phyloP scores from a whole-genome alignment of 2,797 vertebrate species.

The Esox lucius region DNA sequence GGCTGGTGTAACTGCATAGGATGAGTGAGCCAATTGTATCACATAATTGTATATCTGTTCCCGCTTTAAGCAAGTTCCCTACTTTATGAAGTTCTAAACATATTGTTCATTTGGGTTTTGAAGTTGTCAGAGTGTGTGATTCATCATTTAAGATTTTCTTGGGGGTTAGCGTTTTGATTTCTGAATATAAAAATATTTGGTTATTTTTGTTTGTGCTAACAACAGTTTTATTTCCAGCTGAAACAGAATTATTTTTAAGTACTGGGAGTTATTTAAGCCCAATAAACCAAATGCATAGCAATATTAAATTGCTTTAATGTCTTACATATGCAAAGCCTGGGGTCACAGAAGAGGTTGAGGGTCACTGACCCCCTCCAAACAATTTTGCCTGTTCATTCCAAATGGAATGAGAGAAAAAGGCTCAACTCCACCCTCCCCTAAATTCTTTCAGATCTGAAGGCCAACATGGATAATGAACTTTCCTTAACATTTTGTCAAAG shows the following conservation, averaged over 20 bases:
- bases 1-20: conserved; percentile 19
- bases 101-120: not conserved
- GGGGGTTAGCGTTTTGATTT: not conserved
- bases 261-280: conserved; percentile 5
- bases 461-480: conserved; percentile 43
- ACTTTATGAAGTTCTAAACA: not conserved
- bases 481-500: conserved; percentile 36
- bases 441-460: conserved; percentile 66
- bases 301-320: conserved; percentile 81
- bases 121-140: not conserved
- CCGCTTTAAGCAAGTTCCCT: not conserved
- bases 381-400: conserved; percentile 76
- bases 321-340: conserved; percentile 79
- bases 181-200: not conserved
- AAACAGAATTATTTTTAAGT: conserved; percentile 17
- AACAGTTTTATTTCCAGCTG: conserved; percentile 2
- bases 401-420: conserved; percentile 73
- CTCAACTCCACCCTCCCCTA: conserved; percentile 56
- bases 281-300: conserved; percentile 49
- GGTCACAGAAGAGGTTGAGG: conserved; percentile 73
- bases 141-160: not conserved
- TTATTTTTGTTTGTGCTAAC: not conserved
- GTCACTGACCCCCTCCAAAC: conserved; percentile 79
- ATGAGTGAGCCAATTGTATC: not conserved
- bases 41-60: not conserved